Conservation (phyloP, 2,797 vertebrate genomes). For the Hirundo rustica region DNA sequence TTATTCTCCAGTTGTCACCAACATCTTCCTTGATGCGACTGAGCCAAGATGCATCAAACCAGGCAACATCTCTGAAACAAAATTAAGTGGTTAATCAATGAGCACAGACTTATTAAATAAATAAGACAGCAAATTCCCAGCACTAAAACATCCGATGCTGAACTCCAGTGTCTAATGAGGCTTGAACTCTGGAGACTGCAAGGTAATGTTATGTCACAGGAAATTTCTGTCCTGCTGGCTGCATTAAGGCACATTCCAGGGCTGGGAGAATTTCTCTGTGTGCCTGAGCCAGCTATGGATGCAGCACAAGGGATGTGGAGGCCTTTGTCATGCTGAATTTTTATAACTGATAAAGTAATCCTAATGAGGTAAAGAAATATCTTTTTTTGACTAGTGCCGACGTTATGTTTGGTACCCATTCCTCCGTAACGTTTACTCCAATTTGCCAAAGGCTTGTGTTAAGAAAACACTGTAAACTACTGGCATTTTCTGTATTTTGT, state of each 20-base stretch:
- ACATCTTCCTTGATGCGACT: slow-evolving; percentile 91
- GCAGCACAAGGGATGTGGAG: not conserved
- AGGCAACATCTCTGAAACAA: slow-evolving; percentile 86
- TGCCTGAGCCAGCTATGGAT: not conserved
- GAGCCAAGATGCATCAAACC: slow-evolving; percentile 91
- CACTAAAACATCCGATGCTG: not conserved
- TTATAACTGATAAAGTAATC: not conserved
- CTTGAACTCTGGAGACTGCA: not conserved
- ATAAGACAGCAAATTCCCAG: not conserved
- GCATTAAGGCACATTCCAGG: not conserved
- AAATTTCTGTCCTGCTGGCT: not conserved
- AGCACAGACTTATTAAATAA: not conserved
- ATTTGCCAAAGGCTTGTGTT: not conserved
- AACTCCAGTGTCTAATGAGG: not conserved
- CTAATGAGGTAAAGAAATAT: not conserved
- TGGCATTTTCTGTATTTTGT: not conserved
- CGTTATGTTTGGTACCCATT: not conserved
- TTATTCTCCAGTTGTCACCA: slow-evolving; percentile 93
- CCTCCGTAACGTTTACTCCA: not conserved
- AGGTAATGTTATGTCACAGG: not conserved
- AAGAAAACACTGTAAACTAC: not conserved
- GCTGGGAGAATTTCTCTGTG: not conserved
- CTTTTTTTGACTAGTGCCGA: not conserved
- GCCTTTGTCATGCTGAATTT: not conserved
- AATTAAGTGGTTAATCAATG: not conserved